phyloP scores from a whole-genome alignment of 2,888 invertebrate genomes.

The Pristionchus japonicus region DNA sequence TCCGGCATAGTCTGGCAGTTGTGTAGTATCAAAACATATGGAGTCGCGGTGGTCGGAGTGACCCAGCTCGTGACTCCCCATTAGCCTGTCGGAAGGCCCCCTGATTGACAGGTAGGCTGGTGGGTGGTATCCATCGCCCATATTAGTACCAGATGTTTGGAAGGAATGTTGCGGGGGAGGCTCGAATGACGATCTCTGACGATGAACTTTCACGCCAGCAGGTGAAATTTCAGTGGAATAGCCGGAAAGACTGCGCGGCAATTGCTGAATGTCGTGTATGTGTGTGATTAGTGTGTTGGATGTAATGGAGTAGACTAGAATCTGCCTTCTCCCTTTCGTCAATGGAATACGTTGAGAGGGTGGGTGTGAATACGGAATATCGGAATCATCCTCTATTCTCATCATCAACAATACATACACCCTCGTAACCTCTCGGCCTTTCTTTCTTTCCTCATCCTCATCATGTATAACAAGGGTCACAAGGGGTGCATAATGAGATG shows the following conservation, averaged over 20 bases:
- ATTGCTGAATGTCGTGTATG: background rate
- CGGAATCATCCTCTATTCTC: background rate
- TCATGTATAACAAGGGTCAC: slow-evolving; percentile 5
- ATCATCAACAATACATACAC: slow-evolving; percentile 11
- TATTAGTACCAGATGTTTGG: background rate
- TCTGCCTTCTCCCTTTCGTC: background rate
- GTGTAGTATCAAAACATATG: background rate
- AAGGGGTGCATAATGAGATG: slow-evolving; percentile 4
- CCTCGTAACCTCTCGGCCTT: background rate
- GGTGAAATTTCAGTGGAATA: background rate
- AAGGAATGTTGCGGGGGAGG: background rate
- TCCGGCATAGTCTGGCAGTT: background rate
- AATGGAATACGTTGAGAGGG: slow-evolving; percentile 4
- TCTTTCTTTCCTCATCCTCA: background rate
- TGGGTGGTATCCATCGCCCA: background rate
- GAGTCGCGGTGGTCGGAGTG: too few relatives aligned
- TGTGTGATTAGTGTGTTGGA: background rate
- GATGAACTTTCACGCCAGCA: background rate
- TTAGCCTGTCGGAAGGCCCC: background rate
- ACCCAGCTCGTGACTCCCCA: background rate
- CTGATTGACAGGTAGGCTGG: background rate
- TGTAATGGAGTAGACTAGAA: background rate
- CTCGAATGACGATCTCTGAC: background rate
- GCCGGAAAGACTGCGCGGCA: background rate
- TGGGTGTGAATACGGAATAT: background rate